Base-by-base conservation (phyloP, 2,113 vertebrate genomes). In the Poeciliopsis occidentalis region DNA sequence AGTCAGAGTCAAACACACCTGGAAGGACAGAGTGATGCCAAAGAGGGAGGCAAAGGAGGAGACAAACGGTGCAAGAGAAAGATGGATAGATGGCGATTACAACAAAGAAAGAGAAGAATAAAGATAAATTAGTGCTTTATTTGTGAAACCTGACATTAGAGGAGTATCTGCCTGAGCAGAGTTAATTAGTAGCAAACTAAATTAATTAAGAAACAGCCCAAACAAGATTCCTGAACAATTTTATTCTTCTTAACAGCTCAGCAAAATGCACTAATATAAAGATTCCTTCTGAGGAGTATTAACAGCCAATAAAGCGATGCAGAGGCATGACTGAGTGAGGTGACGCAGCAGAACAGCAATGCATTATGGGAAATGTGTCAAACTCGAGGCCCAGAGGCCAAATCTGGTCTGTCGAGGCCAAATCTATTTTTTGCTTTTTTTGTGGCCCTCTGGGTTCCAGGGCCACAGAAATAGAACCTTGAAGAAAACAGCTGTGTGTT, bases 1-100 rank as follows among this genome's bases (percentile, higher is more conserved):
- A 0, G 97, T 97, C 81, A 97, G 94, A 0, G 97, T 97, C 85
- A 97, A 85, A 79, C 97, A 97, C 79, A 97, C 97, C 97, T 97
- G 86, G 44, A 27, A 31, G 41, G 82, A 27, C 57, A 34, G 64
- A 70, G 47, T 34, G 44, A 62, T 0, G 6, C 0, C 60, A 26
- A 26, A 31, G 75, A 61, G 19, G 12, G n/a, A 39, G 1, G 44
- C 30, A 27, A 1, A 61, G 51, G 24, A 17, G 12, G 60, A 39
- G 60, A 22, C 32, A 69, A 17, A 39, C 37, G 51, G 24, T 41
- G 32, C 29, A 44, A 60, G 73, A 41, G 60, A 37, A 37, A 11
- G 19, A 34, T 30, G 75, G 60, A 69, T 34, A 0, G 41, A 10
- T 0, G 60, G 30, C 3, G 34, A 62, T 47, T 10, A 57, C 83